Evolutionary conservation across 2,888 invertebrate species (phyloP), one percentile per base, ranked within the genome.

Genomic region (Polia nebulosa): DNA sequence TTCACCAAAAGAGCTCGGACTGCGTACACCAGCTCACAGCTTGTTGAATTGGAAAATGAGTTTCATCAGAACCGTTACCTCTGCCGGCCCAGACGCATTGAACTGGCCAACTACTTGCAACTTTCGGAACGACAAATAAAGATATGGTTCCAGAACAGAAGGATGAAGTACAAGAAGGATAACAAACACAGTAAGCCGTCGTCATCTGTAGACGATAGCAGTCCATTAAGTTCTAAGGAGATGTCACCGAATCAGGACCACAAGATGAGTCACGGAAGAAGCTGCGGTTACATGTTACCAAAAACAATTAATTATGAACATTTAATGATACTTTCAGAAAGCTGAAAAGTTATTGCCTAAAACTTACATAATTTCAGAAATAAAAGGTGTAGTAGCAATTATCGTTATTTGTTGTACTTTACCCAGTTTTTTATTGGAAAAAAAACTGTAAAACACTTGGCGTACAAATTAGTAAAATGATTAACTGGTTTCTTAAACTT

Each of bases 81-180:
- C 0, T 97, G 97, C 87, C 96, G 98, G 32, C 97, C 98, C 0
- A 95, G 97, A 67, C 96, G 98, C 53, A 98, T 98, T 34, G 97
- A 98, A 86, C 96, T 98, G 87, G 98, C 98, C 0, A 95, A 96
- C 36, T 93, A 96, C 47, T 94, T 98, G 8, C 96, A 96, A 77
- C 94, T 98, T 11, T 96, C 97, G 1, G 98, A 98, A 86, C 93
- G 98, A 32, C 98, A 98, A 90, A 98, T 98, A 64, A 98, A 98
- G 90, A 98, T 98, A 78, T 98, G 98, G 98, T 98, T 98, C 89
- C 98, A 98, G 88, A 98, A 98, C 86, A 95, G 98, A 22, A 94
- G 98, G 7, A 98, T 98, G 98, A 97, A 97, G 80, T 96, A 95
- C 87, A 97, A 97, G 87, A 97, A 97, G 83, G 97, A 97, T 73